Percentiles rank a stretch among this genome's conserved stretches.
Evolutionary conservation across 1,140 invertebrate genomes (phyloP).

Genomic region (Melitaea cinxia): DNA sequence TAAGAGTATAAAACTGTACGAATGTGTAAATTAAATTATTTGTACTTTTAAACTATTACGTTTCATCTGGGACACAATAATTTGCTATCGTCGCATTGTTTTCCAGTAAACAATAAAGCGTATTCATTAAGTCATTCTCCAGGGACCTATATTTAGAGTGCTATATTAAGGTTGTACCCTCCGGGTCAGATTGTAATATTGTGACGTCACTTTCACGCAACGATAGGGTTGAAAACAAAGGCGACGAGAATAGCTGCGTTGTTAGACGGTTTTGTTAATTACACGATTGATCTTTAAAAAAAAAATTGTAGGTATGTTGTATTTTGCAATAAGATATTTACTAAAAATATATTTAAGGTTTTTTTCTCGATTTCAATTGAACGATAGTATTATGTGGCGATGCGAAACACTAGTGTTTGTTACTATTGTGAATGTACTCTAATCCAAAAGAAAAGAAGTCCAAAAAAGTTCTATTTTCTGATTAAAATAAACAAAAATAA

Average conservation of each 20-base stretch:
- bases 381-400: too few relatives aligned
- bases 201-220: slow-evolving; percentile 16
- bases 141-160: slow-evolving; percentile 3
- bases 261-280: not conserved
- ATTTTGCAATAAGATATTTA: not conserved
- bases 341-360: too few relatives aligned
- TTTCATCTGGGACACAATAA: not conserved
- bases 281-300: too few relatives aligned
- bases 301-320: too few relatives aligned
- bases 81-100: not conserved
- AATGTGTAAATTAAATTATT: not conserved
- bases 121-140: slow-evolving; percentile 1
- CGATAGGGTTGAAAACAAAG: slow-evolving; percentile 16
- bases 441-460: too few relatives aligned
- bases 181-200: slow-evolving; percentile 9
- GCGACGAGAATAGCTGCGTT: slow-evolving; percentile 5
- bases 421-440: too few relatives aligned
- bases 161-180: slow-evolving; percentile 13
- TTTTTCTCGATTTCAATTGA: too few relatives aligned
- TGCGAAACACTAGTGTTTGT: too few relatives aligned
- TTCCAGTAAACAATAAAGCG: not conserved
- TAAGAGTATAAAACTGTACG: too few relatives aligned
- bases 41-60: not conserved
- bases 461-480: too few relatives aligned
- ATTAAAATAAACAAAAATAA: too few relatives aligned